A percentile compares a stretch with the other conserved stretches of the same genome.
phyloP scores from a whole-genome alignment of 64 coral and sea anemone genomes.

The Stichodactyla mertensii region DNA sequence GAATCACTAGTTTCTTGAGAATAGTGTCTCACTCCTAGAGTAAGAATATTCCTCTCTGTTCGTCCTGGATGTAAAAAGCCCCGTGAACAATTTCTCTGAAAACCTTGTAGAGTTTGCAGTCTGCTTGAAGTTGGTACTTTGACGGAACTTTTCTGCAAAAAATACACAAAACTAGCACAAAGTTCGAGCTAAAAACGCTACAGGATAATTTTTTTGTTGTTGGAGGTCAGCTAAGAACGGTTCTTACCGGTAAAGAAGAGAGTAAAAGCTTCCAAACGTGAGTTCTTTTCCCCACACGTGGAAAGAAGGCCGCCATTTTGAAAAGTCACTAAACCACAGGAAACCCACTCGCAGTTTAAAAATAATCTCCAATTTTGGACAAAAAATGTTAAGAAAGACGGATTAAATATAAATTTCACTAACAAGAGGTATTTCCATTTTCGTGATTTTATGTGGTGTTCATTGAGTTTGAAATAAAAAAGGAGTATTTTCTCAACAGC shows the following conservation, averaged over 20 bases:
- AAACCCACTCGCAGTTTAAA: not conserved
- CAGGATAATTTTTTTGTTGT: not conserved
- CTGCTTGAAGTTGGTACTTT: not conserved
- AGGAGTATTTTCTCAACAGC: too few relatives aligned
- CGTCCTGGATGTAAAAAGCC: not conserved
- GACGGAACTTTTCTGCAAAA: slow-evolving; percentile 5
- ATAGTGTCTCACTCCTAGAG: slow-evolving; percentile 16
- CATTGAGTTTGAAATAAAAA: too few relatives aligned
- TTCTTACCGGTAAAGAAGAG: not conserved
- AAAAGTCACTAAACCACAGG: not conserved
- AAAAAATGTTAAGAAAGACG: too few relatives aligned
- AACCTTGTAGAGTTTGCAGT: not conserved
- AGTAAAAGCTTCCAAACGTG: slow-evolving; percentile 10
- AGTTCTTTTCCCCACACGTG: slow-evolving; percentile 19
- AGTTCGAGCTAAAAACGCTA: not conserved
- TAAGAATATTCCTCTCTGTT: not conserved
- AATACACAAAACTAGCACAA: not conserved
- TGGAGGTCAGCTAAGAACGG: slow-evolving; percentile 2
- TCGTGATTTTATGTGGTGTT: too few relatives aligned
- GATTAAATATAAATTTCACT: too few relatives aligned
- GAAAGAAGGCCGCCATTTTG: slow-evolving; percentile 72
- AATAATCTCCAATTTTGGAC: not conserved
- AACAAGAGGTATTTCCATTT: too few relatives aligned
- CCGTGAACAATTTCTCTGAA: not conserved
- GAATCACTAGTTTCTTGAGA: slow-evolving; percentile 1